Evolutionary conservation across 2,113 vertebrate genomes (phyloP).

Genomic region (Alouatta palliata): DNA sequence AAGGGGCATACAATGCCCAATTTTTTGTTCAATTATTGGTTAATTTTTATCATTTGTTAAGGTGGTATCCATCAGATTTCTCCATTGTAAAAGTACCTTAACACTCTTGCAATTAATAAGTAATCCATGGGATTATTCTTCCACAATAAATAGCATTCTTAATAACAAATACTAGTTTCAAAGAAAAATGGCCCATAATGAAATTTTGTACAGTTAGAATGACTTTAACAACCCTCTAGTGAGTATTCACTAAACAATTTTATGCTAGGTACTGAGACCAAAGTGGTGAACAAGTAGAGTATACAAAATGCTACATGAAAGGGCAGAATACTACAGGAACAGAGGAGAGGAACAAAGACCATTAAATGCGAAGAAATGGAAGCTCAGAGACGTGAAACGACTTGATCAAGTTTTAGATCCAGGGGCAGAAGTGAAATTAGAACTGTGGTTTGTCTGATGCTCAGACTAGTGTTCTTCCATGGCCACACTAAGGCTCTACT

Average conservation of each 20-base stretch:
- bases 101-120: neutral
- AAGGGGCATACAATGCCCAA: neutral
- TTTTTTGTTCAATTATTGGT: neutral
- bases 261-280: neutral
- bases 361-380: neutral
- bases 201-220: neutral
- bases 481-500: neutral
- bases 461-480: neutral
- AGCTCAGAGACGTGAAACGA: neutral
- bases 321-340: neutral
- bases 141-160: neutral
- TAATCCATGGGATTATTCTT: neutral
- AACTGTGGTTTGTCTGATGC: neutral
- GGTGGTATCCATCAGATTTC: neutral
- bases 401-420: neutral
- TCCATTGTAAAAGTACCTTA: neutral
- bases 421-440: neutral
- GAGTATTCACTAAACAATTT: neutral
- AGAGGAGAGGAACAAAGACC: neutral
- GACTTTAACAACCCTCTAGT: neutral
- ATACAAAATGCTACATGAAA: neutral
- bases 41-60: conserved; percentile 28
- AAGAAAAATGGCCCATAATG: neutral
- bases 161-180: neutral
- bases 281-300: neutral